phyloP scores from a whole-genome alignment of 2,113 vertebrate species.

The Tyto alba region DNA sequence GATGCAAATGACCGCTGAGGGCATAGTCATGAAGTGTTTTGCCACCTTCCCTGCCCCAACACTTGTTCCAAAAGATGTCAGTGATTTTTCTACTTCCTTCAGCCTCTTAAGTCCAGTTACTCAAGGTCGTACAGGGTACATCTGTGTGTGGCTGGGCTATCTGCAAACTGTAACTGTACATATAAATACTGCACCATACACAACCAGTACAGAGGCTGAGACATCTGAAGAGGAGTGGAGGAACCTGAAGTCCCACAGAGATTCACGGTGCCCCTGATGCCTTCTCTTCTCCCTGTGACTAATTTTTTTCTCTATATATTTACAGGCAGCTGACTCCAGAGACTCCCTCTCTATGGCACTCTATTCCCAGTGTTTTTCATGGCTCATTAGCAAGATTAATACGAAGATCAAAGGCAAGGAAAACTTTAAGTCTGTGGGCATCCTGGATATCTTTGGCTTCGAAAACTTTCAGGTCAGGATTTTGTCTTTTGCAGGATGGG shows the following conservation, averaged over 20 bases:
- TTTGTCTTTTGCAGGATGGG: background rate
- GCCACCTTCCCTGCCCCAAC: background rate
- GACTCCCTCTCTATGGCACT: slow-evolving; percentile 91
- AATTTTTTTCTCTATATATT: background rate
- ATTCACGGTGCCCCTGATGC: background rate
- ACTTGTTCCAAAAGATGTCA: background rate
- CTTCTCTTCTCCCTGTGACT: background rate
- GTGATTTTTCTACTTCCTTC: background rate
- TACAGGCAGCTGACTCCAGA: slow-evolving; percentile 86
- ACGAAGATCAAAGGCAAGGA: slow-evolving; percentile 87
- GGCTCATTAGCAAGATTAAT: slow-evolving; percentile 91
- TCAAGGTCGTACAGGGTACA: background rate
- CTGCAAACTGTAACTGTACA: background rate
- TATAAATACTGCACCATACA: background rate
- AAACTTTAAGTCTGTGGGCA: slow-evolving; percentile 94
- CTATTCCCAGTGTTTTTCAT: slow-evolving; percentile 92
- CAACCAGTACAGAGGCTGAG: background rate
- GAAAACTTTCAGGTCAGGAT: slow-evolving; percentile 88
- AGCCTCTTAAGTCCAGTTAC: background rate
- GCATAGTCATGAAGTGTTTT: background rate
- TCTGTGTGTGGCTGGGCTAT: background rate
- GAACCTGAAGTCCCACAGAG: background rate
- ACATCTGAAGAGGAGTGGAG: background rate
- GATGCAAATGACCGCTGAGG: background rate
- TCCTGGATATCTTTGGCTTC: slow-evolving; percentile 93